These are phyloP conservation scores for Cebidichthys violaceus DNA, from an alignment of 2,113 vertebrate species.

Conservation along the genomic window DNA sequence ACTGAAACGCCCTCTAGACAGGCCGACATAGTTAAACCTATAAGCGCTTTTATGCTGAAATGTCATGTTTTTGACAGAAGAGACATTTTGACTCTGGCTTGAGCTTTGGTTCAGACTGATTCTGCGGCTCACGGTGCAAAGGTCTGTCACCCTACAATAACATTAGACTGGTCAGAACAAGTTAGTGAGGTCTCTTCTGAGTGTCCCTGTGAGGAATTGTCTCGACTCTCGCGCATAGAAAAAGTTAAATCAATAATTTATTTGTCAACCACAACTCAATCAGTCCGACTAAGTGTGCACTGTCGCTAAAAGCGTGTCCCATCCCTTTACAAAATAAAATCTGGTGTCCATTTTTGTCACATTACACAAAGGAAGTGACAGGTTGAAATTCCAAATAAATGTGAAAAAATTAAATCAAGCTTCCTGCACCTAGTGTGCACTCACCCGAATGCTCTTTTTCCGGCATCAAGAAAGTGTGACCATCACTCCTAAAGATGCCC, in stretches of 20 bases:
- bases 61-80: background rate
- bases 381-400: background rate
- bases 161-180: slow-evolving; percentile 24
- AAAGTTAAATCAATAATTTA: slow-evolving; percentile 28
- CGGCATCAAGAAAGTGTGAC: slow-evolving; percentile 84
- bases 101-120: slow-evolving; percentile 11
- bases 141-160: background rate
- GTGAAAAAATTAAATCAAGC: background rate
- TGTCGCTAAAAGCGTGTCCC: background rate
- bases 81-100: background rate
- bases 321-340: background rate
- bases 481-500: slow-evolving; percentile 90
- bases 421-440: background rate
- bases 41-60: background rate
- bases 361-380: background rate
- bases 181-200: slow-evolving; percentile 11
- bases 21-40: background rate
- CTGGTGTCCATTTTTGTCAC: background rate
- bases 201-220: background rate
- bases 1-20: background rate
- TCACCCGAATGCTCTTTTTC: slow-evolving; percentile 4
- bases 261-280: slow-evolving; percentile 6
- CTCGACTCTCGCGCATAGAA: background rate
- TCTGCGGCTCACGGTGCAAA: slow-evolving; percentile 26
- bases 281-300: slow-evolving; percentile 2